Conservation (phyloP, 2,113 vertebrate genomes). For the Anas platyrhynchos region DNA sequence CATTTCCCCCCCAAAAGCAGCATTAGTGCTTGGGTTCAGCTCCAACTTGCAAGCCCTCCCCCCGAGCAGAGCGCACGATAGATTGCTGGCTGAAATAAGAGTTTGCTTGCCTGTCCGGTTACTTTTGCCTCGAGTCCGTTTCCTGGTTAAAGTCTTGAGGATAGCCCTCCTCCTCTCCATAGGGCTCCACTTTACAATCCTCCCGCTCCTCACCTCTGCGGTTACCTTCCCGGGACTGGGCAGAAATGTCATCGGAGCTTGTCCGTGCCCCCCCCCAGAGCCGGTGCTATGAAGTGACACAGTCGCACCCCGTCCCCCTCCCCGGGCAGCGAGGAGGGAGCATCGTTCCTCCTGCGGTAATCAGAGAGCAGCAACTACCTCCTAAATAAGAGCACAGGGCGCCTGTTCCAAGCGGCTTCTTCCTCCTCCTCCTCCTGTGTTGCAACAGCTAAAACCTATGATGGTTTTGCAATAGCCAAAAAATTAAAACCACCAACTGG, state of each 20-base stretch:
- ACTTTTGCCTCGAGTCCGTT: constrained; percentile 60
- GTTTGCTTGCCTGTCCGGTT: constrained; percentile 70
- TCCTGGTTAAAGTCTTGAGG: constrained; percentile 66
- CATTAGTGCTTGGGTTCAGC: constrained; percentile 8
- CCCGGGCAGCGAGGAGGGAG: background rate
- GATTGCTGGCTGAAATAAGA: constrained; percentile 51
- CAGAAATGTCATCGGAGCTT: constrained; percentile 36
- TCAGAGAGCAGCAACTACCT: background rate
- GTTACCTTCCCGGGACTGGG: background rate
- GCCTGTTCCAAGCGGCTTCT: background rate
- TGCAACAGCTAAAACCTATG: constrained; percentile 53
- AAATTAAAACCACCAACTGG: constrained; percentile 60
- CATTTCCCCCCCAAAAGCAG: background rate
- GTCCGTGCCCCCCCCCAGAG: constrained; percentile 8
- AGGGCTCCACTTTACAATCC: constrained; percentile 64
- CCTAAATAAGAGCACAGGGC: background rate
- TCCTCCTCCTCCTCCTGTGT: constrained; percentile 58
- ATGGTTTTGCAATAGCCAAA: constrained; percentile 64
- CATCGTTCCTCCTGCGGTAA: background rate
- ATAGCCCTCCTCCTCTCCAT: constrained; percentile 68
- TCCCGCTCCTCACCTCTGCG: constrained; percentile 53
- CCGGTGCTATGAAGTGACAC: constrained; percentile 40
- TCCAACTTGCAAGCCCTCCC: constrained; percentile 32
- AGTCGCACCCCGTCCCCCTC: background rate
- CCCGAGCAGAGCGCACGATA: background rate